A percentile compares a stretch with the other conserved stretches of the same genome.
These are phyloP conservation scores for Archivesica marissinica DNA, from an alignment of 1,140 invertebrate genomes.

Conservation along the genomic window DNA sequence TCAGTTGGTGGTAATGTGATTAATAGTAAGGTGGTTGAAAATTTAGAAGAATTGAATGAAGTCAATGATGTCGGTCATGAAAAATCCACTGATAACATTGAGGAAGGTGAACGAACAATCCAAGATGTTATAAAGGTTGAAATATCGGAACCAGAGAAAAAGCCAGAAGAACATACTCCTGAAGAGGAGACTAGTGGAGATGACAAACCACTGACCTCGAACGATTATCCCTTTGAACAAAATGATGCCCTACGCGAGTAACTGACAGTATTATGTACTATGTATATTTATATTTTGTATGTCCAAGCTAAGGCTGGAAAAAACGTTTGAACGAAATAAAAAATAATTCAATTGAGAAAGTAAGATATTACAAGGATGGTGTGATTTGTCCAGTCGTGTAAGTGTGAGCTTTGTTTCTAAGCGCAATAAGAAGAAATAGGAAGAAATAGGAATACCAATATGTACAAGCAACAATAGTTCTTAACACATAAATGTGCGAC, in stretches of 20 bases:
- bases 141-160: constrained; percentile 53
- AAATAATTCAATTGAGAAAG: no score
- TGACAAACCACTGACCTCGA: constrained; percentile 41
- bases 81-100: background rate
- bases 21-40: background rate
- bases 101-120: background rate
- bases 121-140: constrained; percentile 48
- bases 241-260: background rate
- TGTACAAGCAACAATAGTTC: no score
- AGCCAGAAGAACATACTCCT: background rate
- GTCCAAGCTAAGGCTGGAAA: no score
- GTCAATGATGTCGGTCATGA: background rate
- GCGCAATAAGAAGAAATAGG: no score
- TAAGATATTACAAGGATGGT: no score
- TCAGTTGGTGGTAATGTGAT: background rate
- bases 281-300: background rate
- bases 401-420: no score
- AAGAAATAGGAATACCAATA: no score
- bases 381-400: no score
- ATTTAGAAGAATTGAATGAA: background rate
- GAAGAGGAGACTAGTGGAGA: constrained; percentile 4
- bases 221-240: constrained; percentile 34
- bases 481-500: no score
- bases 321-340: no score
- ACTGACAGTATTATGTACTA: background rate